Conservation (phyloP, 2,797 vertebrate species). For the Otolemur crassicaudatus region DNA sequence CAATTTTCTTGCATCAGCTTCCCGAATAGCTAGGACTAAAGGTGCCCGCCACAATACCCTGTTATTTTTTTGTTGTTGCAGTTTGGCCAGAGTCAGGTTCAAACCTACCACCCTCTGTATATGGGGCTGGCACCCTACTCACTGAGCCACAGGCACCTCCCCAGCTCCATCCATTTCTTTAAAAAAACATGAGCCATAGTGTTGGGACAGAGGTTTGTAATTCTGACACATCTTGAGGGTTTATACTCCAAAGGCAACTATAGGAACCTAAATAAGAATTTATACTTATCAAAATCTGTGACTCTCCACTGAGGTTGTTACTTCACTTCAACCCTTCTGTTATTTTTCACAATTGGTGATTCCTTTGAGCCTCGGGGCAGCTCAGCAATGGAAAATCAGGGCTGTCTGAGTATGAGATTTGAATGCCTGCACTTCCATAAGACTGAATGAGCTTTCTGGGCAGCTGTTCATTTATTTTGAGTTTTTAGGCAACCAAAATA, state of each 20-base stretch:
- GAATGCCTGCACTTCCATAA: conserved; percentile 32
- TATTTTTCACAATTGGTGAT: conserved; percentile 30
- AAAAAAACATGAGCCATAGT: conserved; percentile 40
- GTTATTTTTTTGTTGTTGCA: too few species aligned
- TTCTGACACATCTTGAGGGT: conserved; percentile 41
- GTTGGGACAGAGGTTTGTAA: conserved; percentile 54
- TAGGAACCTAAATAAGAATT: conserved; percentile 29
- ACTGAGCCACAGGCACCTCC: too few species aligned
- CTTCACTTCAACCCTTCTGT: conserved; percentile 35
- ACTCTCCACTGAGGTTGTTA: conserved; percentile 23
- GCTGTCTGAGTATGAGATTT: conserved; percentile 17
- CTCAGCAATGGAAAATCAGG: conserved; percentile 46
- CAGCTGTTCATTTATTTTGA: conserved; percentile 43
- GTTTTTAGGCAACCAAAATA: conserved; percentile 6
- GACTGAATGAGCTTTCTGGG: neutral
- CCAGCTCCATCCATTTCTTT: neutral
- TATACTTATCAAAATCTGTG: conserved; percentile 50
- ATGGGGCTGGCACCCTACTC: too few species aligned
- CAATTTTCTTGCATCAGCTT: too few species aligned
- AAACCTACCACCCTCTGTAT: too few species aligned
- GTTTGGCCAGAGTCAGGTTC: too few species aligned
- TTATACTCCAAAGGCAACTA: conserved; percentile 43
- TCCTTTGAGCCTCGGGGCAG: conserved; percentile 33
- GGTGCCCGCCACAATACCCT: too few species aligned
- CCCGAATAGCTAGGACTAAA: too few species aligned